Evolutionary conservation across 2,888 invertebrate genomes (phyloP).

Genomic region (Drosophila percnosoma): DNA sequence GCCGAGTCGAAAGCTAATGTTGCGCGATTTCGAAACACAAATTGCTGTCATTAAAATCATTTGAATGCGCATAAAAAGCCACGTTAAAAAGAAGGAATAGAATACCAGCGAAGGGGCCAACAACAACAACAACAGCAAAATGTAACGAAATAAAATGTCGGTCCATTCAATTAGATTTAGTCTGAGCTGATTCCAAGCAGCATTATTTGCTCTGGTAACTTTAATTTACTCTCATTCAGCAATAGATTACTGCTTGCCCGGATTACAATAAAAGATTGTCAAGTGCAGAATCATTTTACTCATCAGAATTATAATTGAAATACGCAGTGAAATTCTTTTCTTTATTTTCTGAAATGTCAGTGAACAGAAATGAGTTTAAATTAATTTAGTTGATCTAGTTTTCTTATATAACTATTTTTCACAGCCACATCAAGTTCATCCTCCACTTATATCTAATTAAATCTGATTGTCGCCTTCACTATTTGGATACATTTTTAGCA

Average conservation of each 20-base stretch:
- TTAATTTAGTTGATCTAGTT: not conserved
- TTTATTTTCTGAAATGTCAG: too few relatives aligned
- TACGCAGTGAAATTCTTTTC: not conserved
- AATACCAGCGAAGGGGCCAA: not conserved
- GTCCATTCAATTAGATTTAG: conserved; percentile 52
- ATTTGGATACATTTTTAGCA: conserved; percentile 7
- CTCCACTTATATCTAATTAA: conserved; percentile 5
- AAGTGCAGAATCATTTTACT: not conserved
- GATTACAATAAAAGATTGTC: conserved; percentile 5
- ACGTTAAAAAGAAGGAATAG: conserved; percentile 26
- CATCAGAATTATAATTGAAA: not conserved
- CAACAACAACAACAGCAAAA: not conserved
- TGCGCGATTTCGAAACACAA: conserved; percentile 78
- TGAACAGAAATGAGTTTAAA: not conserved
- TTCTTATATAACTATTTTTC: not conserved
- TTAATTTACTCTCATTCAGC: conserved; percentile 18
- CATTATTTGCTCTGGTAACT: conserved; percentile 36
- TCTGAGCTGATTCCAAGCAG: conserved; percentile 28
- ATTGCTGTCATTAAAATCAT: conserved; percentile 81
- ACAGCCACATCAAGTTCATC: not conserved
- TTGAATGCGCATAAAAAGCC: conserved; percentile 73
- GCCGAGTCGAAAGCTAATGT: conserved; percentile 70
- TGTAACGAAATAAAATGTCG: conserved; percentile 26
- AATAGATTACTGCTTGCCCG: conserved; percentile 27
- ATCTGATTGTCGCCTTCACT: not conserved